These are phyloP conservation scores for Dreissena rostriformis DNA, from an alignment of 1,140 invertebrate genomes.

Conservation along the genomic window DNA sequence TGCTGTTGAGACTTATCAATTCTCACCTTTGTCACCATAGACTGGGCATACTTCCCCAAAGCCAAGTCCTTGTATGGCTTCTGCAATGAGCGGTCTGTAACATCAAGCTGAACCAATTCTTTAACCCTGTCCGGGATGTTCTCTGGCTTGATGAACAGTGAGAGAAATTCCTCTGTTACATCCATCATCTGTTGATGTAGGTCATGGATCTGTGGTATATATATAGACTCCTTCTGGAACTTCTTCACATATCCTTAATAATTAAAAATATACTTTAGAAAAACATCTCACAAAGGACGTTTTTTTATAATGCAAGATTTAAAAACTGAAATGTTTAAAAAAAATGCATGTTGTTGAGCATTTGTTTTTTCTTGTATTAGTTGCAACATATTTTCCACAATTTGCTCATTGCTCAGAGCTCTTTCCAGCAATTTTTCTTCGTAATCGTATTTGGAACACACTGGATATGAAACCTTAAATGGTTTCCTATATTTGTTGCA, in stretches of 20 bases:
- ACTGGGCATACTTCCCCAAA: constrained; percentile 18
- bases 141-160: constrained; percentile 11
- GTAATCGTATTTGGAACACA: too few relatives aligned
- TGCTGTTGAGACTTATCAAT: constrained; percentile 14
- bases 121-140: not conserved
- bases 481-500: too few relatives aligned
- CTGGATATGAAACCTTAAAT: too few relatives aligned
- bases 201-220: constrained; percentile 6
- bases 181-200: constrained; percentile 1
- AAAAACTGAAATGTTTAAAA: too few relatives aligned
- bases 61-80: not conserved
- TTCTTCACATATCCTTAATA: constrained; percentile 11
- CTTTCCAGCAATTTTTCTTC: too few relatives aligned
- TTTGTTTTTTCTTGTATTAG: too few relatives aligned
- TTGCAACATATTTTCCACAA: too few relatives aligned
- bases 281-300: too few relatives aligned
- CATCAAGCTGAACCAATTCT: not conserved
- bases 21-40: not conserved
- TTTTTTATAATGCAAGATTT: too few relatives aligned
- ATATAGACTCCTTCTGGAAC: not conserved
- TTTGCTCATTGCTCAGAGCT: too few relatives aligned
- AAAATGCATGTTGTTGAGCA: too few relatives aligned
- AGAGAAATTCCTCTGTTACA: not conserved
- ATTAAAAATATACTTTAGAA: not conserved
- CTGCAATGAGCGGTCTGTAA: not conserved